phyloP scores from a whole-genome alignment of 2,888 invertebrate species.

The Tetropium fuscum region DNA sequence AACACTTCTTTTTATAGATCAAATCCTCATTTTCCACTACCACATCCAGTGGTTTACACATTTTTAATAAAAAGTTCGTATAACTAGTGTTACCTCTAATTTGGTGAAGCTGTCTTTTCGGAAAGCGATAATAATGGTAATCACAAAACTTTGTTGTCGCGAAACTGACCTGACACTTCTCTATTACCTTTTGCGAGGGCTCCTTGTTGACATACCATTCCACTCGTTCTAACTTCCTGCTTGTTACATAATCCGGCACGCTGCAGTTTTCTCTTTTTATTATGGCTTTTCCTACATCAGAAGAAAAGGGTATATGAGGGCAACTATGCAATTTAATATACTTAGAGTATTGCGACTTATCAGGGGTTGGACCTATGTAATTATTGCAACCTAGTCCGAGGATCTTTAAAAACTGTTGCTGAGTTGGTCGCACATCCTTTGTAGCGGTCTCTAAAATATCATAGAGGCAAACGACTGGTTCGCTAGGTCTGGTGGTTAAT shows the following conservation, averaged over 20 bases:
- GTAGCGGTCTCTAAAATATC: conserved; percentile 4
- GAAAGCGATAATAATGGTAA: conserved; percentile 44
- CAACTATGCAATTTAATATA: conserved; percentile 33
- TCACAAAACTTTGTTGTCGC: conserved; percentile 37
- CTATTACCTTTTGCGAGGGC: conserved; percentile 20
- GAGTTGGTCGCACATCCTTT: background rate
- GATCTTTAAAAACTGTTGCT: conserved; percentile 19
- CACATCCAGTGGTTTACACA: conserved; percentile 39
- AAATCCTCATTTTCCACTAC: conserved; percentile 32
- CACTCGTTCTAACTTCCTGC: conserved; percentile 50
- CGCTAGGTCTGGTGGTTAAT: background rate
- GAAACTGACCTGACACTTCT: conserved; percentile 36
- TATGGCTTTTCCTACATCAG: conserved; percentile 54
- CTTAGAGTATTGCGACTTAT: background rate
- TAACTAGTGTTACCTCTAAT: conserved; percentile 32
- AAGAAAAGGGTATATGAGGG: conserved; percentile 56
- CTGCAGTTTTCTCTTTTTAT: conserved; percentile 43
- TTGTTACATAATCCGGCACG: conserved; percentile 47
- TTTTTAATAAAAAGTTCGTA: conserved; percentile 32
- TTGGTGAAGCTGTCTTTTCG: conserved; percentile 48
- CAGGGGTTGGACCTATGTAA: background rate
- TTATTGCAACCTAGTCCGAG: conserved; percentile 9
- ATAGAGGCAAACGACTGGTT: conserved; percentile 9
- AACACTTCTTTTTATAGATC: conserved; percentile 10
- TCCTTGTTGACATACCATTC: conserved; percentile 54